phyloP scores from a whole-genome alignment of 37 sponge, comb jelly and placozoan genomes.

The Geodia barretti region DNA sequence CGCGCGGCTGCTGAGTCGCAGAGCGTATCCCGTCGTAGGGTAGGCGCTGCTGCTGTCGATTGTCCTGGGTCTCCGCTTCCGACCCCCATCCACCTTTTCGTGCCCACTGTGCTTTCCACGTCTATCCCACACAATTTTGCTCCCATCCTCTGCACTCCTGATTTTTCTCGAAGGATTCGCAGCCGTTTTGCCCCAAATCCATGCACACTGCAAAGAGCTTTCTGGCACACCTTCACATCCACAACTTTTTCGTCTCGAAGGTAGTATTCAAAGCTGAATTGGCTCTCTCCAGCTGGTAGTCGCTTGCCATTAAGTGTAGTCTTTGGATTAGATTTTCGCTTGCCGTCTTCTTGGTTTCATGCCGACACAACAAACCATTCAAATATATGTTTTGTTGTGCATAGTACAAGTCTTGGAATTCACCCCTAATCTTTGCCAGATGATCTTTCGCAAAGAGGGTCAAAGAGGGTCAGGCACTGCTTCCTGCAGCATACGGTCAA shows the following conservation, averaged over 20 bases:
- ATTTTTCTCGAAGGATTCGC: slow-evolving; percentile 42
- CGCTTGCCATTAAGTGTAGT: slow-evolving; percentile 20
- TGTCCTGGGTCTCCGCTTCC: no score
- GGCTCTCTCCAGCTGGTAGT: slow-evolving; percentile 44
- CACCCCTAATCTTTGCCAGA: slow-evolving; percentile 24
- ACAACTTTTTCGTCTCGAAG: slow-evolving; percentile 28
- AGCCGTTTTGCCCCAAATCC: slow-evolving; percentile 68
- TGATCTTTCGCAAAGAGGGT: no score
- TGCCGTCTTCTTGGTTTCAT: slow-evolving; percentile 32
- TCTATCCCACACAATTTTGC: slow-evolving; percentile 39
- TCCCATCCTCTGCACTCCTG: not conserved
- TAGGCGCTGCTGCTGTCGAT: no score
- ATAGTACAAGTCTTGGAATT: slow-evolving; percentile 34
- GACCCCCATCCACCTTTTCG: no score
- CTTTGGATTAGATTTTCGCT: slow-evolving; percentile 47
- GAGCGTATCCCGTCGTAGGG: no score
- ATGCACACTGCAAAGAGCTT: slow-evolving; percentile 42
- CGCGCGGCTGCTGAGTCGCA: no score
- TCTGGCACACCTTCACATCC: slow-evolving; percentile 50
- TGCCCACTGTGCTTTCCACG: no score
- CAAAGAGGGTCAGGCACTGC: no score
- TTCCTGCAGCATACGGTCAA: slow-evolving; percentile 35
- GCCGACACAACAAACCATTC: slow-evolving; percentile 31
- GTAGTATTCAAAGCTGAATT: slow-evolving; percentile 34
- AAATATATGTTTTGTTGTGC: slow-evolving; percentile 54